Base-by-base conservation (phyloP, 2,797 vertebrate species). In the Melanotaenia boesemani region DNA sequence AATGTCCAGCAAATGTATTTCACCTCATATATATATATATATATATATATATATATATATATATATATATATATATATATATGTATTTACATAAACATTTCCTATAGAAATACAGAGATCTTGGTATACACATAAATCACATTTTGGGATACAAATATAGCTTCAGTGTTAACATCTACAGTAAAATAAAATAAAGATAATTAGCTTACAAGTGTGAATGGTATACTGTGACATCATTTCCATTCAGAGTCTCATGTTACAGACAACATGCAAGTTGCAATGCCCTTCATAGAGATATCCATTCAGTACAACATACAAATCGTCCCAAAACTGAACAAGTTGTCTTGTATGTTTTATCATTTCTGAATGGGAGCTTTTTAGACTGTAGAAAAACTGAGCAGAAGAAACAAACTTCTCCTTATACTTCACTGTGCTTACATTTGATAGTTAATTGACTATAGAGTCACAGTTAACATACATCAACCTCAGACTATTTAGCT, bases 81-180 rank as follows among this genome's bases (percentile, higher is more conserved):
- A 89, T 1, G 4, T 59, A 26, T 69, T 72, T 59, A 67, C 59
- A 86, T 72, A 74, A 75, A 86, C 83, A 80, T 50, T 0, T 73
- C 15, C 57, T 82, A 39, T 67, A 72, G 50, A 71, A 84, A 80
- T 79, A 77, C 34, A 87, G 72, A 75, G 16, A 76, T 65, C 54
- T 80, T 72, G 58, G 67, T 86, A 88, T 67, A 81, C 80, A 86
- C 18, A 86, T 7, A 80, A 81, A 88, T 95, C 94, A 95, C 94
- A 95, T 95, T 95, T 77, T 89, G 90, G 94, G 92, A 93, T 93
- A 85, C 62, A 91, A 85, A 88, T 83, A 86, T 86, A 93, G 87
- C 90, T 93, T 94, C 86, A 91, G 83, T 93, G 82, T 93, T 88
- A 87, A 81, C 57, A 85, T 85, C 74, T 57, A 87, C 58, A 63